A percentile compares a stretch with the other conserved stretches of the same genome.
Evolutionary conservation across 2,888 invertebrate genomes (phyloP).

Genomic region (Ellobium chinense): DNA sequence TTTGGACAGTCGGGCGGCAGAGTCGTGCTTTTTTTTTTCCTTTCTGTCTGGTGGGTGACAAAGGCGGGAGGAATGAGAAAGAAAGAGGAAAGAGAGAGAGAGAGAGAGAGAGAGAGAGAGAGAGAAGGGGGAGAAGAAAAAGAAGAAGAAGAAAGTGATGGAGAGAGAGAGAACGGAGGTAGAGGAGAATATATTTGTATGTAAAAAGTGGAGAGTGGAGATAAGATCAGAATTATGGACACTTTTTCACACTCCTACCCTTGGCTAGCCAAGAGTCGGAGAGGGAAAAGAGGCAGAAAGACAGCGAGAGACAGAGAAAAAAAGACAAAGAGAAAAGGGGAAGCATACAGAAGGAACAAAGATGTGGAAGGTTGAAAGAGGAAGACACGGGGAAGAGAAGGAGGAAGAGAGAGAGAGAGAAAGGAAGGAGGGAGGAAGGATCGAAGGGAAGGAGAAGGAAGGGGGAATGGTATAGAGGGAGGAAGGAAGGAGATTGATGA

Average conservation of each 20-base stretch:
- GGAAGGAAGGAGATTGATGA: constrained; percentile 4
- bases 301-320: constrained; percentile 33
- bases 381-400: neutral
- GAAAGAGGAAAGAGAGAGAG: constrained; percentile 26
- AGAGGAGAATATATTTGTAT: too few species aligned
- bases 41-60: too few species aligned
- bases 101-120: constrained; percentile 28
- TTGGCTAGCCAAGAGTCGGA: too few species aligned
- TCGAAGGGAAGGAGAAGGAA: neutral
- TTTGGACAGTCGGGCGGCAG: too few species aligned
- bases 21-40: too few species aligned
- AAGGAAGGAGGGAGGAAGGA: neutral
- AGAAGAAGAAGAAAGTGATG: constrained; percentile 11
- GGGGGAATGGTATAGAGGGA: neutral
- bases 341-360: constrained; percentile 4
- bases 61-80: too few species aligned
- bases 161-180: neutral
- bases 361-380: neutral
- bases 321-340: neutral
- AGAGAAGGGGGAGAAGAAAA: constrained; percentile 5
- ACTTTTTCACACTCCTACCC: too few species aligned
- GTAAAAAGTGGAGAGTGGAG: too few species aligned
- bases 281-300: constrained; percentile 11
- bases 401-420: neutral
- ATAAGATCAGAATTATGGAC: too few species aligned